A percentile compares a stretch with the other conserved stretches of the same genome.
These are phyloP conservation scores for Pollenia labialis DNA, from an alignment of 2,888 invertebrate genomes.

Conservation along the genomic window DNA sequence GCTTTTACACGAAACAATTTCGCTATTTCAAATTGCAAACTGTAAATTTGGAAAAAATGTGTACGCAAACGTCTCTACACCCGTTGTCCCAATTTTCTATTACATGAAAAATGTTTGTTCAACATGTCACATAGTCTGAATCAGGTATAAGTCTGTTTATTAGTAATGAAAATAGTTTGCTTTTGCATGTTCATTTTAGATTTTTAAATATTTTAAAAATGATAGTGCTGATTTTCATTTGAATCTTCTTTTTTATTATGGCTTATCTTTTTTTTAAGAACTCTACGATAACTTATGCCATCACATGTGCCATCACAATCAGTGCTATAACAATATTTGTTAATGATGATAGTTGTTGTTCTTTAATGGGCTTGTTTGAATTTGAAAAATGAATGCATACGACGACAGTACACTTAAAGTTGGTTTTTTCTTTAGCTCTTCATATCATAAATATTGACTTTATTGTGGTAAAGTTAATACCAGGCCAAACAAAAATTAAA, in stretches of 20 bases:
- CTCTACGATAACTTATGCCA: not conserved
- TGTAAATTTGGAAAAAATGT: too few relatives aligned
- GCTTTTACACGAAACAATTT: too few relatives aligned
- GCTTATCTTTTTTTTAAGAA: not conserved
- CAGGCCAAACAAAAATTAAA: slow-evolving; percentile 33
- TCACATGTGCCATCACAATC: slow-evolving; percentile 30
- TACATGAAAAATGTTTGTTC: too few relatives aligned
- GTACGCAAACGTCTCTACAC: too few relatives aligned
- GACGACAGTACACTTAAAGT: slow-evolving; percentile 24
- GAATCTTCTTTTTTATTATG: slow-evolving; percentile 42
- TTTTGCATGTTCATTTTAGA: not conserved
- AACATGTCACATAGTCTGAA: too few relatives aligned
- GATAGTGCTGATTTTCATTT: slow-evolving; percentile 24
- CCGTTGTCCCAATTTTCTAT: fast-evolving
- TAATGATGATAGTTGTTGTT: slow-evolving; percentile 37
- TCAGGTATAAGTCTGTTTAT: slow-evolving; percentile 1
- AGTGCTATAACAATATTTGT: slow-evolving; percentile 52
- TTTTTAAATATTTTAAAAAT: slow-evolving; percentile 28
- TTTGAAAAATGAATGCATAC: not conserved
- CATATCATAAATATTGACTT: slow-evolving; percentile 44
- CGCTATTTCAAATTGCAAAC: too few relatives aligned
- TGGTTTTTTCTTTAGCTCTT: slow-evolving; percentile 1
- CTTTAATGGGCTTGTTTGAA: slow-evolving; percentile 5
- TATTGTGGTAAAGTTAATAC: slow-evolving; percentile 34
- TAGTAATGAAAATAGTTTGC: slow-evolving; percentile 30